Base-by-base conservation (phyloP, 2,797 vertebrate species). In the Sebastolobus alascanus region DNA sequence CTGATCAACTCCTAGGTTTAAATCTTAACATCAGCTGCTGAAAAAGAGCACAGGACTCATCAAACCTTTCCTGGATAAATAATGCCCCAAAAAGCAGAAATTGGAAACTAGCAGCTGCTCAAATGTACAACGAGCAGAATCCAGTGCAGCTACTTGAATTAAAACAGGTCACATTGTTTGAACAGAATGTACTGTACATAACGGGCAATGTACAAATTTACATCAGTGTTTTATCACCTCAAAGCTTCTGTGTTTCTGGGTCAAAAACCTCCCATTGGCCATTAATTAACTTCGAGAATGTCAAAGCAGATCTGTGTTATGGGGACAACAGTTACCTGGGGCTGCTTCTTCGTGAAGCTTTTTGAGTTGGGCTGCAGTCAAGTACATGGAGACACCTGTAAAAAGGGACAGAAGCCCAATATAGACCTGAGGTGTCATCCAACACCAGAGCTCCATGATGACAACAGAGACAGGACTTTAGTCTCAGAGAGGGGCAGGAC, bases 271-370 rank as follows among this genome's bases (percentile, higher is more conserved):
- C 77, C 80, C 79, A 85, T 4, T 88, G 83, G 85, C 60, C 68
- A 90, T 87, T 88, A 89, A 92, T 90, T 90, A 87, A 90, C 83
- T 75, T 77, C 74, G 82, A 86, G 78, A 90, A 90, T 84, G 85
- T 75, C 77, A 84, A 80, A 65, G 84, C 12, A 50, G 73, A 85
- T 60, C 38, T 2, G n/a, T 80, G 75, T 83, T 86, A 77, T 61
- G 33, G 65, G 85, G 80, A 79, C 79, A 87, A 80, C 73, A 78
- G 78, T 77, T 65, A 87, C 77, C 81, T 73, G 46, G 18, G 79
- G 65, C 76, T 78, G 37, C 76, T 78, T 75, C 76, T 77, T 75
- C 16, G 14, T 80, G 58, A 60, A 20, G 70, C 38, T 27, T 72
- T 76, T 70, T 59, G 20, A 74, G 65, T 87, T 33, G n/a, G n/a